Percentiles rank a stretch among this genome's conserved stretches.
phyloP scores from a whole-genome alignment of 2,113 vertebrate genomes.

The Barbus barbus region DNA sequence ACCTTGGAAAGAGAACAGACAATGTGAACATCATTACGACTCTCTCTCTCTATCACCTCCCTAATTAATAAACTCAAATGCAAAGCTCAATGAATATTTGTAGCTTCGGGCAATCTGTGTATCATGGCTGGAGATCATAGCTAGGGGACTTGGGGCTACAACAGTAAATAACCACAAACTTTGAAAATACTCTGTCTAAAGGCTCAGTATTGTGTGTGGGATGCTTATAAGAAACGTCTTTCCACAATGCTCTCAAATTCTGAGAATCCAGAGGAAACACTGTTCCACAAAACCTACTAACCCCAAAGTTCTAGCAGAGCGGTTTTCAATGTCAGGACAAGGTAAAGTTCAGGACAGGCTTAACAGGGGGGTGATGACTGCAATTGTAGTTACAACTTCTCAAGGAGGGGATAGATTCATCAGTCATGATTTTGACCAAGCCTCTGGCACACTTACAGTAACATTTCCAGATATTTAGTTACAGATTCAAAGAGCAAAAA shows the following conservation, averaged over 20 bases:
- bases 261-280: background rate
- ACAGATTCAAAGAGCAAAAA: constrained; percentile 7
- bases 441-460: background rate
- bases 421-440: background rate
- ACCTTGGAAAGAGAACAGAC: constrained; percentile 9
- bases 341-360: background rate
- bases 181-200: background rate
- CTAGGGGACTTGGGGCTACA: background rate
- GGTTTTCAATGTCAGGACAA: background rate
- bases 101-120: background rate
- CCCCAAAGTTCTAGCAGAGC: background rate
- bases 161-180: constrained; percentile 22
- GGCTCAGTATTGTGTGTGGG: background rate
- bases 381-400: background rate
- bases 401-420: background rate
- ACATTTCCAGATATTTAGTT: background rate
- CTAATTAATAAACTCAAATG: background rate
- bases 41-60: background rate
- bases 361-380: background rate
- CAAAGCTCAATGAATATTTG: background rate
- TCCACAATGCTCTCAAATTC: background rate
- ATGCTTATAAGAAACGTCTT: constrained; percentile 16
- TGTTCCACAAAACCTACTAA: constrained; percentile 3
- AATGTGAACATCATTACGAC: background rate
- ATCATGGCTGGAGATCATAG: background rate